Evolutionary conservation across 1,140 invertebrate species (phyloP).

Genomic region (Drosophila seguyi): DNA sequence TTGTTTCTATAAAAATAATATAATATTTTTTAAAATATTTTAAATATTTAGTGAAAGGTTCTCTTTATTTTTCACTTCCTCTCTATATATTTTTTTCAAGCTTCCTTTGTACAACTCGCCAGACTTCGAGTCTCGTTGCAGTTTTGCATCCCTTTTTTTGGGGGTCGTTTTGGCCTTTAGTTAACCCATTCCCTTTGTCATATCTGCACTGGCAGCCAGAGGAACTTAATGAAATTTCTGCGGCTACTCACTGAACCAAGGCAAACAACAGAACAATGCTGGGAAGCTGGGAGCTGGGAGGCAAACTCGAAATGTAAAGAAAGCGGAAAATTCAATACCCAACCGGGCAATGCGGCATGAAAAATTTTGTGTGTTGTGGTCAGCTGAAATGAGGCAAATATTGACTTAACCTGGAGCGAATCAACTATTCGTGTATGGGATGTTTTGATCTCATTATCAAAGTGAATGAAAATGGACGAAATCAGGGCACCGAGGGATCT

Average conservation of each 20-base stretch:
- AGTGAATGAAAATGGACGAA: conserved; percentile 35
- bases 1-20: background rate
- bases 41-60: background rate
- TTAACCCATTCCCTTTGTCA: conserved; percentile 69
- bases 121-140: conserved; percentile 15
- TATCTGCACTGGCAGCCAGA: conserved; percentile 60
- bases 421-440: conserved; percentile 54
- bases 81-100: too few relatives aligned
- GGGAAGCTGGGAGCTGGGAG: background rate
- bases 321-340: conserved; percentile 16
- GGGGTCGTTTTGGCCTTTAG: conserved; percentile 12
- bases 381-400: conserved; percentile 70
- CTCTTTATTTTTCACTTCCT: background rate
- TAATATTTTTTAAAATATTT: background rate
- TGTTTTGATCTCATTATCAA: conserved; percentile 77
- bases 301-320: background rate
- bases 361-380: conserved; percentile 77
- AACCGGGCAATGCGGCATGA: conserved; percentile 74
- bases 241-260: conserved; percentile 60
- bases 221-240: conserved; percentile 80
- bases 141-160: conserved; percentile 41
- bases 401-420: conserved; percentile 64
- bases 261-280: conserved; percentile 64
- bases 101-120: background rate
- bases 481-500: conserved; percentile 35